A percentile compares a stretch with the other conserved stretches of the same genome.
phyloP scores from a whole-genome alignment of 2,888 invertebrate species.

The Dolichomitus sp. region DNA sequence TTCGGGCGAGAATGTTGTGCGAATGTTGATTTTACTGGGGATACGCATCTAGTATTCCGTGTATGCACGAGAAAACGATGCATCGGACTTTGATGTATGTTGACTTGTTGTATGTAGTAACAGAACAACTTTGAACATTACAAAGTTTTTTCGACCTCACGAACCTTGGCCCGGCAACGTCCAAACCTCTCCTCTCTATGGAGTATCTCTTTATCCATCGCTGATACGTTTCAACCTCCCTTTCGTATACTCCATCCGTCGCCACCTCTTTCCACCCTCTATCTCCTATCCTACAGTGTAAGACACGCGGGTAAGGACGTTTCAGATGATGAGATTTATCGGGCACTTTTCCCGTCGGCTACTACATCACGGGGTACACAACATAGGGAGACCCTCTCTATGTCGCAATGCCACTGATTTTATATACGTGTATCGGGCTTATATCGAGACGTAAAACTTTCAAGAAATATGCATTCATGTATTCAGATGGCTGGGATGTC shows the following conservation, averaged over 20 bases:
- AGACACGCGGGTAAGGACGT: slow-evolving; percentile 48
- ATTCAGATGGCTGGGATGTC: neutral
- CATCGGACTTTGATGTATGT: slow-evolving; percentile 5
- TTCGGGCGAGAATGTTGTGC: slow-evolving; percentile 4
- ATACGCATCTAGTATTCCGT: slow-evolving; percentile 26
- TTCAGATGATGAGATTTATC: slow-evolving; percentile 69
- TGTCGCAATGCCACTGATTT: slow-evolving; percentile 5
- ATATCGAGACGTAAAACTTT: slow-evolving; percentile 30
- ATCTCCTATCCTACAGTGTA: slow-evolving; percentile 36
- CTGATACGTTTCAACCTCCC: slow-evolving; percentile 14
- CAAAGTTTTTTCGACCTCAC: slow-evolving; percentile 48
- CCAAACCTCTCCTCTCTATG: slow-evolving; percentile 28
- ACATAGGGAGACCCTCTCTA: neutral
- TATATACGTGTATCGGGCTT: slow-evolving; percentile 9
- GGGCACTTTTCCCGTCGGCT: slow-evolving; percentile 37
- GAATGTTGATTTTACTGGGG: slow-evolving; percentile 36
- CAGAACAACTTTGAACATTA: slow-evolving; percentile 18
- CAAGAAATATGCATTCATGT: slow-evolving; percentile 28
- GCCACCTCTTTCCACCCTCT: slow-evolving; percentile 45
- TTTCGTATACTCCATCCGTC: slow-evolving; percentile 37
- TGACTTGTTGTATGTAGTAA: neutral
- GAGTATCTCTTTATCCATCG: neutral
- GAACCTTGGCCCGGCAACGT: slow-evolving; percentile 60
- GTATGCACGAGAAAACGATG: slow-evolving; percentile 1
- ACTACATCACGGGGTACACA: slow-evolving; percentile 2